Percentiles rank a stretch among this genome's conserved stretches.
Conservation (phyloP, 1,140 invertebrate genomes). For the Globodera ellingtonae region DNA sequence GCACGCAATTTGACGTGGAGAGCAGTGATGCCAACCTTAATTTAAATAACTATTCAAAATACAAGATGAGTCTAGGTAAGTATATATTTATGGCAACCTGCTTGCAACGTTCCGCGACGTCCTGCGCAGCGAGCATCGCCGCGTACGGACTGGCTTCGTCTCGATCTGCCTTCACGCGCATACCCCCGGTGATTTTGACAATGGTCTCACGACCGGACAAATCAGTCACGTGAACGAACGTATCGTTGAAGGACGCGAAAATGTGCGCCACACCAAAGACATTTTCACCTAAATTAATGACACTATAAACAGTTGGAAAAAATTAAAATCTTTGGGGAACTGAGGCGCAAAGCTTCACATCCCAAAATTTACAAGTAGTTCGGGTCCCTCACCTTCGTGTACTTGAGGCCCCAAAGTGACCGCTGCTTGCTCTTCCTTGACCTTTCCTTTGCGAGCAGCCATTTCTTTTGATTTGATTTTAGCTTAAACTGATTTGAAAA, state of each 20-base stretch:
- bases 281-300: constrained; percentile 74
- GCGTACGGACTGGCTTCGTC: constrained; percentile 99
- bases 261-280: constrained; percentile 99
- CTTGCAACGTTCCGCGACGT: constrained; percentile 99
- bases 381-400: constrained; percentile 71
- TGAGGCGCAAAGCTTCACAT: too few species aligned
- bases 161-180: constrained; percentile 99
- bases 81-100: constrained; percentile 62
- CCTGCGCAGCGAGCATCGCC: constrained; percentile 99
- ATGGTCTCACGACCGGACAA: constrained; percentile 97
- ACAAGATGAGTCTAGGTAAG: not conserved
- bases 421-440: constrained; percentile 91
- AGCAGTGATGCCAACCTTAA: constrained; percentile 84
- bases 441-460: constrained; percentile 95
- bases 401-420: constrained; percentile 94
- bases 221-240: constrained; percentile 99
- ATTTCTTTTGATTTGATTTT: constrained; percentile 69
- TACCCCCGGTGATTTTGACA: constrained; percentile 94
- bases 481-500: not conserved
- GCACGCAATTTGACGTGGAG: constrained; percentile 96
- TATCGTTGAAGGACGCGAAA: constrained; percentile 99
- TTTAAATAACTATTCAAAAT: constrained; percentile 14
- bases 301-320: not conserved
- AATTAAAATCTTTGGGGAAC: not conserved
- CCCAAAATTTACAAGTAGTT: not conserved